A percentile compares a stretch with the other conserved stretches of the same genome.
phyloP scores from a whole-genome alignment of 2,113 vertebrate species.

The Pseudonaja textilis region DNA sequence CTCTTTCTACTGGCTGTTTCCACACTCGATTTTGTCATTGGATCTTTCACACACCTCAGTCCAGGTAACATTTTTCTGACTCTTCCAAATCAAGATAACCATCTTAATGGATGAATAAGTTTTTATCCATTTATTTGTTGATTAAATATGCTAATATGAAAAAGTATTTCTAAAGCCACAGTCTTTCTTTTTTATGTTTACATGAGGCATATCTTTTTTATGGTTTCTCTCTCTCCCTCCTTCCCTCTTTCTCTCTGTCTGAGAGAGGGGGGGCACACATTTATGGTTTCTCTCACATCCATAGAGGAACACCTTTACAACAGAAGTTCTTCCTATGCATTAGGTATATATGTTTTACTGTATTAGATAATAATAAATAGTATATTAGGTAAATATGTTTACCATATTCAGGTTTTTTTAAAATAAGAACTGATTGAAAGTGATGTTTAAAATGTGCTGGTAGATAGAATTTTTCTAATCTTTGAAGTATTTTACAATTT shows the following conservation, averaged over 20 bases:
- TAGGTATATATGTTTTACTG: too few relatives aligned
- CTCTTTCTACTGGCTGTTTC: slow-evolving; percentile 87
- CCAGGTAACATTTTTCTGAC: slow-evolving; percentile 74
- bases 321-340: neutral
- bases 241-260: too few relatives aligned
- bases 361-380: too few relatives aligned
- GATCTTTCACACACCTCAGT: slow-evolving; percentile 91
- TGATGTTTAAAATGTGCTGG: neutral
- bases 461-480: neutral
- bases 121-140: neutral
- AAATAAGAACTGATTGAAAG: neutral
- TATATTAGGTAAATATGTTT: neutral
- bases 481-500: neutral
- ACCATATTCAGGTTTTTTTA: neutral
- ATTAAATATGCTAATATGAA: neutral
- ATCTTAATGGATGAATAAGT: neutral
- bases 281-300: too few relatives aligned
- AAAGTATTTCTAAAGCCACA: neutral
- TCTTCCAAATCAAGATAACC: neutral
- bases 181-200: neutral
- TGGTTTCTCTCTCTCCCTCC: neutral
- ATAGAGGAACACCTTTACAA: neutral
- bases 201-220: neutral
- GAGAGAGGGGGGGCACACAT: too few relatives aligned
- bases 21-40: slow-evolving; percentile 91